Percentiles rank a stretch among this genome's conserved stretches.
Conservation (phyloP, 2,113 vertebrate genomes). For the Galeopterus variegatus region DNA sequence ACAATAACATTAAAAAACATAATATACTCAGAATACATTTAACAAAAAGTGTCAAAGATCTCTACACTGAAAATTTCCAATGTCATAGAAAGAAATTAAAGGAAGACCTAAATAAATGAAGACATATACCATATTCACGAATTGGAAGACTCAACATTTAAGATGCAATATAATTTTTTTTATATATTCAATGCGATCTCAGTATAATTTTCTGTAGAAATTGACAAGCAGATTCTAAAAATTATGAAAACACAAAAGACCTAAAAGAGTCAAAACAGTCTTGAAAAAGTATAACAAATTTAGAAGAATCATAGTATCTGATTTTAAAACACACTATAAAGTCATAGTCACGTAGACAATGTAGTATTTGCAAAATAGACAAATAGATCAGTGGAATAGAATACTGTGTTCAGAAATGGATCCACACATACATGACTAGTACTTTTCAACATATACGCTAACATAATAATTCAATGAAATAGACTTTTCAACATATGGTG, state of each 20-base stretch:
- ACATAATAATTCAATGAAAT: not conserved
- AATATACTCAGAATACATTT: not conserved
- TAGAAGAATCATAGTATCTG: not conserved
- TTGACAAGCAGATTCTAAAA: not conserved
- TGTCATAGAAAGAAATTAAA: not conserved
- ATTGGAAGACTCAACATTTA: not conserved
- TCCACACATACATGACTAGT: not conserved
- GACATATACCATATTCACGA: not conserved
- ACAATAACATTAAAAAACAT: not conserved
- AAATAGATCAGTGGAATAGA: not conserved
- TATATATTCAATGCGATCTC: not conserved
- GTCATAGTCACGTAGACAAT: not conserved
- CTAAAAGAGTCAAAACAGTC: not conserved
- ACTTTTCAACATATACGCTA: not conserved
- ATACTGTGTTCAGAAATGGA: not conserved
- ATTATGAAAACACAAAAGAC: not conserved
- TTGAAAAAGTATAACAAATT: not conserved
- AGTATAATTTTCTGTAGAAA: not conserved
- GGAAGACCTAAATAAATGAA: not conserved
- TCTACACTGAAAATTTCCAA: not conserved
- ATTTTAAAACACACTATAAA: slow-evolving; percentile 30
- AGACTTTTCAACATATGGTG: not conserved
- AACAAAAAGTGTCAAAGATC: not conserved
- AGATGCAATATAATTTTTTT: not conserved
- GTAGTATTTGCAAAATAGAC: not conserved